Conservation (phyloP, 2,888 invertebrate genomes). For the Hemithea aestivaria region DNA sequence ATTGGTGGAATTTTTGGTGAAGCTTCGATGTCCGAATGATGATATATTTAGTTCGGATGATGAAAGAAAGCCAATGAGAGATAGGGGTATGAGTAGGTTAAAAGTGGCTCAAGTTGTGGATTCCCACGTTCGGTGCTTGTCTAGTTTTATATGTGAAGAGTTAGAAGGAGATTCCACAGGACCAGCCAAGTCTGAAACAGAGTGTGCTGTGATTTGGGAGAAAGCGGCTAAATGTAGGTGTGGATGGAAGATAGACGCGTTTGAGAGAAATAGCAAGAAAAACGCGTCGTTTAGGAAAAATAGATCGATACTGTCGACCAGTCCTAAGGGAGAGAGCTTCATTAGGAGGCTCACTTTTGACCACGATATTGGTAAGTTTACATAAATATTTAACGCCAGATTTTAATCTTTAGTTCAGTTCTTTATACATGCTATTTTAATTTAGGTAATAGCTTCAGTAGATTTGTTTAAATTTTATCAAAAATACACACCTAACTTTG, state of each 20-base stretch:
- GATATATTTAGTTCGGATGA: slow-evolving; percentile 81
- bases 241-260: slow-evolving; percentile 77
- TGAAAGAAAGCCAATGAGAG: slow-evolving; percentile 48
- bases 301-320: slow-evolving; percentile 68
- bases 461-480: too few relatives aligned
- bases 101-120: slow-evolving; percentile 54
- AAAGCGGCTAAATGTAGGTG: slow-evolving; percentile 80
- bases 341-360: slow-evolving; percentile 68
- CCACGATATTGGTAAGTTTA: slow-evolving; percentile 63
- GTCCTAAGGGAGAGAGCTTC: slow-evolving; percentile 62
- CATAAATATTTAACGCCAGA: too few relatives aligned
- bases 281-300: slow-evolving; percentile 75
- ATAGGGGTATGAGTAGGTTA: slow-evolving; percentile 52
- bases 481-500: too few relatives aligned
- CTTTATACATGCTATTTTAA: too few relatives aligned
- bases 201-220: slow-evolving; percentile 80
- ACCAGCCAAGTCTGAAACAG: slow-evolving; percentile 76
- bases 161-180: slow-evolving; percentile 54
- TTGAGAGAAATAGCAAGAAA: slow-evolving; percentile 72
- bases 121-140: slow-evolving; percentile 61
- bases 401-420: too few relatives aligned
- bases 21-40: slow-evolving; percentile 64
- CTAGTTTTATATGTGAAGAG: slow-evolving; percentile 66
- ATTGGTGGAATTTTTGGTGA: slow-evolving; percentile 57
- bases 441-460: too few relatives aligned